phyloP scores from a whole-genome alignment of 1,140 invertebrate species.

The Zaprionus taronus region DNA sequence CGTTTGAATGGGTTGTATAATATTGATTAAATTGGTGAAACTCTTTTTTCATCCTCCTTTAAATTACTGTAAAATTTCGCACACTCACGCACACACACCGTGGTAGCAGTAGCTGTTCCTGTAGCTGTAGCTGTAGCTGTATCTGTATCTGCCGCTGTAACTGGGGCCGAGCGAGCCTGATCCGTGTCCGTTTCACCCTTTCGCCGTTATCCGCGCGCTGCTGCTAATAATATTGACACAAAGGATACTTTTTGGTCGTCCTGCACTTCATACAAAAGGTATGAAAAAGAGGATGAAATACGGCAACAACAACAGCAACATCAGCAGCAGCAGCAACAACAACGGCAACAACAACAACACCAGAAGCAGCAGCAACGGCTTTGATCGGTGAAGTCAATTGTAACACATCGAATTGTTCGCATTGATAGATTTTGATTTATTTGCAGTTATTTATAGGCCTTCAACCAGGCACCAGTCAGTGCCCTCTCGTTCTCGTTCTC shows the following conservation, averaged over 20 bases:
- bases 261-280: constrained; percentile 78
- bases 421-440: constrained; percentile 84
- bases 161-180: too few species aligned
- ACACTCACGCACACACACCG: constrained; percentile 66
- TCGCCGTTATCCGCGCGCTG: constrained; percentile 64
- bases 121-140: not conserved
- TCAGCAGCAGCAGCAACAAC: constrained; percentile 21
- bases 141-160: constrained; percentile 21
- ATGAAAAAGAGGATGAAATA: constrained; percentile 70
- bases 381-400: constrained; percentile 83
- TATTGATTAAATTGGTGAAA: constrained; percentile 83
- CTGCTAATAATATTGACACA: constrained; percentile 81
- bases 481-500: constrained; percentile 2
- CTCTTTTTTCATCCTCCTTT: constrained; percentile 54
- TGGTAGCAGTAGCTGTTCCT: constrained; percentile 20
- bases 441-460: constrained; percentile 83
- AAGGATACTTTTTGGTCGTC: constrained; percentile 78
- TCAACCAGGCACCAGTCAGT: constrained; percentile 34
- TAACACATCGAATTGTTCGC: constrained; percentile 82
- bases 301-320: constrained; percentile 37
- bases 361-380: constrained; percentile 60
- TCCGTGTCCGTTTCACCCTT: constrained; percentile 71
- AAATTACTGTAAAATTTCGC: constrained; percentile 83
- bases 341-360: constrained; percentile 29
- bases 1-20: constrained; percentile 72